Conservation (phyloP, 2,113 vertebrate genomes). For the Grantiella picta region DNA sequence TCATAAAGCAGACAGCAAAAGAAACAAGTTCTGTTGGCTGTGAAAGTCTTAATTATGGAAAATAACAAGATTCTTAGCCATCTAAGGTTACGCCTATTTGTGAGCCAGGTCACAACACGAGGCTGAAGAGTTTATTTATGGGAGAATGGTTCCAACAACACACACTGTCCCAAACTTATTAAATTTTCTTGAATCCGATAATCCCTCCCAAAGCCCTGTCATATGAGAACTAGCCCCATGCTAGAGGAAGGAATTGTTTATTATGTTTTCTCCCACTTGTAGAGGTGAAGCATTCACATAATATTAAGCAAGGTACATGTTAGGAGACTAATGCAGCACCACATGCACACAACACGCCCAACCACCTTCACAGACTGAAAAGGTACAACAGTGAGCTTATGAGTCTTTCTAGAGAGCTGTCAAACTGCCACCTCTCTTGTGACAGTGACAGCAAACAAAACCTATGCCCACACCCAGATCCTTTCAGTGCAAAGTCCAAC, state of each 20-base stretch:
- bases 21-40: neutral
- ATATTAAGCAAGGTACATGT: neutral
- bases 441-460: neutral
- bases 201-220: neutral
- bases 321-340: neutral
- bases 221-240: neutral
- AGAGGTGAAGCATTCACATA: neutral
- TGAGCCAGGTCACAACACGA: neutral
- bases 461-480: too few relatives aligned
- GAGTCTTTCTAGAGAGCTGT: neutral
- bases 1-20: neutral
- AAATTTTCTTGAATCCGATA: neutral
- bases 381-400: neutral
- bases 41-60: neutral
- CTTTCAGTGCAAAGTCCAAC: neutral
- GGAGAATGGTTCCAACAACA: neutral
- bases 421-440: neutral
- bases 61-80: neutral
- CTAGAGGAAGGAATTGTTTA: neutral
- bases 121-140: neutral
- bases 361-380: neutral
- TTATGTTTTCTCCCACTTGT: neutral
- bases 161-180: neutral
- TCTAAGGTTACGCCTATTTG: neutral
- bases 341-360: accelerated